Evolutionary conservation across 2,888 invertebrate species (phyloP).

Genomic region (Caenorhabditis imperialis): DNA sequence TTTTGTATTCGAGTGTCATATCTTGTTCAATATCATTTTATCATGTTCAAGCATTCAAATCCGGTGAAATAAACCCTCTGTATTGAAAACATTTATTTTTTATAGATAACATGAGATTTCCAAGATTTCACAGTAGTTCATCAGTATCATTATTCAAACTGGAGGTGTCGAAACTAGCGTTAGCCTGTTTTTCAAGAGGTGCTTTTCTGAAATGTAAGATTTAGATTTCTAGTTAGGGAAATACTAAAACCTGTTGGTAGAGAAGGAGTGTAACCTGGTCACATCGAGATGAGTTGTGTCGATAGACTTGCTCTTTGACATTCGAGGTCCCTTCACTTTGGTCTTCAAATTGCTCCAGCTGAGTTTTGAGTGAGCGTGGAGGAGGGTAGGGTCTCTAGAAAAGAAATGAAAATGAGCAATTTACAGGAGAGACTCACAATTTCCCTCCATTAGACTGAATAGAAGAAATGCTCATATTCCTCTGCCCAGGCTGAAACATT

Average conservation of each 20-base stretch:
- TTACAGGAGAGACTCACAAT: constrained; percentile 9
- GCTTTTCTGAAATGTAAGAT: constrained; percentile 27
- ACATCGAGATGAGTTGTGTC: constrained; percentile 46
- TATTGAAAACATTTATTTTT: neutral
- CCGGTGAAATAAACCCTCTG: no score
- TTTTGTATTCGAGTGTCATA: neutral
- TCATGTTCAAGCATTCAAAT: no score
- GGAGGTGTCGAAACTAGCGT: constrained; percentile 46
- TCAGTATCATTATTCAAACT: constrained; percentile 49
- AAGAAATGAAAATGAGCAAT: neutral
- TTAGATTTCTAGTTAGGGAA: neutral
- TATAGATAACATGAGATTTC: neutral
- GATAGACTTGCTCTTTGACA: constrained; percentile 46
- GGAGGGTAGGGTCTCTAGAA: constrained; percentile 35
- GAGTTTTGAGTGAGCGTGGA: constrained; percentile 19
- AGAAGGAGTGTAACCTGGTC: constrained; percentile 20
- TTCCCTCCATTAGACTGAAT: constrained; percentile 44
- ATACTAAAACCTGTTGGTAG: constrained; percentile 10
- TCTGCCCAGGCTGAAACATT: constrained; percentile 47
- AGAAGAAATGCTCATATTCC: constrained; percentile 38
- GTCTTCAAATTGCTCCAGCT: constrained; percentile 38
- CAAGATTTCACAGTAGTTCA: constrained; percentile 35
- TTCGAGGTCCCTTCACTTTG: constrained; percentile 10
- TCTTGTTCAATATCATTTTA: no score
- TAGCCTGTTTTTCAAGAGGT: constrained; percentile 41